Evolutionary conservation across 2,113 vertebrate species (phyloP), one percentile per base, ranked within the genome.

Genomic region (Bos indicus): DNA sequence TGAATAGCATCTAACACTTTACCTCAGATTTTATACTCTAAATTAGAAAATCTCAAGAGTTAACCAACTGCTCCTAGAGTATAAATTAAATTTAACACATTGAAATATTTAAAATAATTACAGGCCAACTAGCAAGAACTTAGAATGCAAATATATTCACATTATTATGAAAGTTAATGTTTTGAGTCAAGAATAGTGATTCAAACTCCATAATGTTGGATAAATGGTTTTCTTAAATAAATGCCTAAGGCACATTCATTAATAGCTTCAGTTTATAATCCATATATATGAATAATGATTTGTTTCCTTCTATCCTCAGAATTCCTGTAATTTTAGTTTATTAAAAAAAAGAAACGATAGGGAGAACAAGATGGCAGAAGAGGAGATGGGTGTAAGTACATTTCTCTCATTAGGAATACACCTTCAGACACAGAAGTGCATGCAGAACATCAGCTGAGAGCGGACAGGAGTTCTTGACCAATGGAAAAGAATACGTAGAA

Each of bases 91-190:
- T 88, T 78, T 7, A 52, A 80, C 36, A 74, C 46, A 71, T 28
- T 80, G 30, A 91, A 59, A 93, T 80, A 91, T 43, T 93, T 78
- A 46, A 94, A 96, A 90, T 88, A 85, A 71, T 88, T 93, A 36
- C 8, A 56, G 6, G 19, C 59, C 95, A 92, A 48, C 87, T 90
- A 83, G 15, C 30, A 97, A 90, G 83, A 87, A 93, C 71, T 56
- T 93, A 91, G 40, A 90, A 88, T 83, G 23, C 71, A 91, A 94
- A 48, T 71, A 93, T 52, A n/a, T 77, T 91, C 57, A 94, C 7
- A 85, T 82, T 86, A 88, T 46, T 52, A 52, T 88, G 46, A 67
- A 95, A 93, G 60, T 48, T 67, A 96, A 60, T 84, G 30, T 33
- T 80, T 91, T 36, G 13, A 36, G 40, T 88, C 36, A 91, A 90